Evolutionary conservation across 1,140 invertebrate species (phyloP), one percentile per base, ranked within the genome.

Genomic region (Andrena cerasifolii): DNA sequence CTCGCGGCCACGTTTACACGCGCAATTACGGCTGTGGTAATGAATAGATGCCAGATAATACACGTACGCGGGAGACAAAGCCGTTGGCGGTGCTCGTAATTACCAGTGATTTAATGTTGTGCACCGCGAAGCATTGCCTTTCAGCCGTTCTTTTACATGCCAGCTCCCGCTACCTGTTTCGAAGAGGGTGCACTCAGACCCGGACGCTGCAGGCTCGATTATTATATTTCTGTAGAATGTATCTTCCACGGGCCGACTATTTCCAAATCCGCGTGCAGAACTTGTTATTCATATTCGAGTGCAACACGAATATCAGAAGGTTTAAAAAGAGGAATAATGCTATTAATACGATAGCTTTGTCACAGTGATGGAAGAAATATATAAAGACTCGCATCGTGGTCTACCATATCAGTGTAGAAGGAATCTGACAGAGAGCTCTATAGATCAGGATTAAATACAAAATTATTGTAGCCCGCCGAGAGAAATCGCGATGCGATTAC

Each of bases 31-130:
- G 24, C 6, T 43, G 16, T 33, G 65, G 31, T 49, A 76, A 76
- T 76, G 73, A 76, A 76, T 76, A 76, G 73, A 76, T 68, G 63
- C 7, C 18, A 28, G 65, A 76, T 76, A 58, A 47, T 58, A 26
- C 14, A 7, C 45, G 73, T 21, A 33, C 21, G 40, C 24, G 14
- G 59, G 31, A 67, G 65, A 76, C 73, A 76, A 76, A 58, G 73
- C 53, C 63, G 0, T 8, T 36, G 53, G 31, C 40, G 63, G 8
- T 47, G 28, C 53, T 68, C 63, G 73, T 76, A 68, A 76, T 76
- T 76, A 68, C 24, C 31, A 47, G 43, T 76, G 73, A 76, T 76
- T 76, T 68, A 76, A 76, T 68, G 65, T 59, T 53, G 43, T 33
- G 63, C 21, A 58, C 28, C 18, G 1, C 28, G 21, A 21, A 3